These are phyloP conservation scores for Lagorchestes hirsutus DNA, from an alignment of 2,797 vertebrate species.

Conservation along the genomic window DNA sequence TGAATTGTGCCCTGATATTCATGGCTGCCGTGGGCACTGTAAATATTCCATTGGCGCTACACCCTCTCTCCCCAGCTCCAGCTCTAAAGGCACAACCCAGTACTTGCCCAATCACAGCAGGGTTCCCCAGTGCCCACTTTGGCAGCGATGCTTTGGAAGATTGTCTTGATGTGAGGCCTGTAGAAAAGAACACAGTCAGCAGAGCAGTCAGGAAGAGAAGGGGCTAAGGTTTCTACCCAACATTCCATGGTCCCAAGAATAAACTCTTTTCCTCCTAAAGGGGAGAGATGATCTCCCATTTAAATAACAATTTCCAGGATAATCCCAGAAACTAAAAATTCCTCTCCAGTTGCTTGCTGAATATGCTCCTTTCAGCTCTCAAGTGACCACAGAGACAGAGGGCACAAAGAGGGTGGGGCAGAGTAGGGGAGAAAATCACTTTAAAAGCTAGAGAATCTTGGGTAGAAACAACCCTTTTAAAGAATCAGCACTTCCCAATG, in stretches of 20 bases:
- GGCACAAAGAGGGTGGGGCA: neutral
- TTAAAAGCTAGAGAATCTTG: neutral
- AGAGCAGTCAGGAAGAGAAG: constrained; percentile 51
- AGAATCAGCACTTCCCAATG: neutral
- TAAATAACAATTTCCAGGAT: neutral
- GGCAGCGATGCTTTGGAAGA: constrained; percentile 97
- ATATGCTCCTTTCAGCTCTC: neutral
- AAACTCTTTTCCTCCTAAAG: accelerated
- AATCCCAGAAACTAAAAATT: neutral
- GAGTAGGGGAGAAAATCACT: neutral
- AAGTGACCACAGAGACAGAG: neutral
- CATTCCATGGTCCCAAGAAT: neutral
- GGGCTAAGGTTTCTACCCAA: accelerated
- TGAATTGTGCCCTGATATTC: too few species aligned
- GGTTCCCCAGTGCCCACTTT: constrained; percentile 97
- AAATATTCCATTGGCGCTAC: too few species aligned
- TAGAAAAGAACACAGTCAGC: constrained; percentile 41
- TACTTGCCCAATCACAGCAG: constrained; percentile 98
- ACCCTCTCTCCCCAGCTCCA: neutral
- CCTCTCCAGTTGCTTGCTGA: neutral
- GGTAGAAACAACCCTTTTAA: neutral
- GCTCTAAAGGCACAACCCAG: constrained; percentile 14
- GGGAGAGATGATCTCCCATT: neutral
- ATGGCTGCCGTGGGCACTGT: too few species aligned
- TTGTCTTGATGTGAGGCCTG: constrained; percentile 97